Base-by-base conservation (phyloP, 2,888 invertebrate species). In the Eilema depressum region DNA sequence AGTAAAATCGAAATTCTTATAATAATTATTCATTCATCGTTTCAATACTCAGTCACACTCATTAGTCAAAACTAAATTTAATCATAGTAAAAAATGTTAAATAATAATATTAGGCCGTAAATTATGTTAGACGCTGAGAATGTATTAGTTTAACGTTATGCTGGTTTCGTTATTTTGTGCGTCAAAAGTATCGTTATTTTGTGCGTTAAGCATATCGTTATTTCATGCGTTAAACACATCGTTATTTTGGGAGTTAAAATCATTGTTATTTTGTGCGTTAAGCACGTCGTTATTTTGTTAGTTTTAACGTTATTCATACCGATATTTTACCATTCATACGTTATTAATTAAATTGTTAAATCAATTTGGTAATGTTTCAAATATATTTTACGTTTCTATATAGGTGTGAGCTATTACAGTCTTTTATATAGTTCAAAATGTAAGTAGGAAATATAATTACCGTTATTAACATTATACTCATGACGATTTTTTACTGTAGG, bases 1-100 rank as follows among this genome's bases (percentile, higher is more conserved):
- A 53, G 53, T 53, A 53, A 53, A 53, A 53, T 53, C n/a, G 53
- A 10, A 53, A 53, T n/a, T n/a, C n/a, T 53, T 53, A n/a, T n/a
- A n/a, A 53, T 8, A n/a, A 53, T 8, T 53, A 53, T 53, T 53
- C 8, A 53, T 17, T 53, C n/a, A 53, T 53, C n/a, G 10, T 10
- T 53, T 53, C 20, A 20, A 3, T 1, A 7, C 47, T 47, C 47
- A 20, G 20, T 47, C 47, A 47, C 7, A 20, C 20, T 20, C 5
- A 41, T 2, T 41, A 41, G 17, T 17, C 17, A 37, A 37, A 37
- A 12, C 12, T 1, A 37, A 37, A 37, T 37, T 37, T 1, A 12
- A 12, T 33, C 4, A 33, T 7, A 33, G 10, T 33, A 37, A 12
- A 37, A 1, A 37, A 12, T 37, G 33, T 12, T 37, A 37, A 8